Evolutionary conservation across 1,140 invertebrate species (phyloP).

Genomic region (Drosophila orena): DNA sequence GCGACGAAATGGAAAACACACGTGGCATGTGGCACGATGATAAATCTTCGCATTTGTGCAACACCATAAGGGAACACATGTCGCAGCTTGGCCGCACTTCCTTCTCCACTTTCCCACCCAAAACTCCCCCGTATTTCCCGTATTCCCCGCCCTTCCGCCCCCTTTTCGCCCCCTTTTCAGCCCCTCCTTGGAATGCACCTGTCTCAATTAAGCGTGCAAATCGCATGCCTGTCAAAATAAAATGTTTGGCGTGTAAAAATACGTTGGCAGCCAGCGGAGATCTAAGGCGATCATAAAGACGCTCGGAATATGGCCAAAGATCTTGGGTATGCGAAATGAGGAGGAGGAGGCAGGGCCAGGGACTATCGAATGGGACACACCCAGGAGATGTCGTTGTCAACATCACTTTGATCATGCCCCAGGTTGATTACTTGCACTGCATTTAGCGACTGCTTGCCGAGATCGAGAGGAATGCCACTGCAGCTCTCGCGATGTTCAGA

Average conservation of each 20-base stretch:
- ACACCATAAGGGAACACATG: conserved; percentile 70
- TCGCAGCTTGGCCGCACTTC: conserved; percentile 67
- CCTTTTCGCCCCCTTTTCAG: not conserved
- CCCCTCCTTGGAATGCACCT: conserved; percentile 49
- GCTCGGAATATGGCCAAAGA: conserved; percentile 28
- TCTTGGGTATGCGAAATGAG: not conserved
- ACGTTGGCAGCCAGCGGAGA: conserved; percentile 48
- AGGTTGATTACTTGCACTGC: conserved; percentile 63
- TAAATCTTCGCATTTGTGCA: conserved; percentile 73
- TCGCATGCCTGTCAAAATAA: conserved; percentile 77
- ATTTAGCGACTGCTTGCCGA: conserved; percentile 19
- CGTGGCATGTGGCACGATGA: conserved; percentile 67
- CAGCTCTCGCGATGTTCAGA: conserved; percentile 9
- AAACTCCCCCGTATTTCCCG: not conserved
- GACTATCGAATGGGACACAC: conserved; percentile 13
- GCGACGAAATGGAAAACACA: conserved; percentile 41
- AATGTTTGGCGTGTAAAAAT: conserved; percentile 67
- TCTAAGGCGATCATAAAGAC: conserved; percentile 57
- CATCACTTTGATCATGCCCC: conserved; percentile 68
- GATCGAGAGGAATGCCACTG: not conserved
- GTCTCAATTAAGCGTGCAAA: conserved; percentile 83
- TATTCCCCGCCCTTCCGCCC: not conserved
- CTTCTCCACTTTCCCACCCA: not conserved
- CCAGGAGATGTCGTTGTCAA: conserved; percentile 32
- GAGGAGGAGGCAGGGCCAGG: not conserved